Evolutionary conservation across 2,888 invertebrate species (phyloP), one percentile per base, ranked within the genome.

Genomic region (Ganaspis brasiliensis): DNA sequence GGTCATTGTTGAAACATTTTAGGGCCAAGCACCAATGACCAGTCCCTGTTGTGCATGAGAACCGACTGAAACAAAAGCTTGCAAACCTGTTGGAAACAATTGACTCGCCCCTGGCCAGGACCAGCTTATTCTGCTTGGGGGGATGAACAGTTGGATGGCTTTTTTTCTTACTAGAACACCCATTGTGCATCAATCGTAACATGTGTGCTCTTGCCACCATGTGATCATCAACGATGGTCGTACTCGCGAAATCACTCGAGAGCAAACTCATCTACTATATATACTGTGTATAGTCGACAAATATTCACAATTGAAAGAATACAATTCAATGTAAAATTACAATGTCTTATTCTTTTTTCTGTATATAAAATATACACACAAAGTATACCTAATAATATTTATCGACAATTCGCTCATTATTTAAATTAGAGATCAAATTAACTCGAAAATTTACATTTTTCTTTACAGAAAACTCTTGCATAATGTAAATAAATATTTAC

Each of bases 1-100:
- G 88, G 86, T 89, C 87, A 90, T 90, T 90, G 89, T 90, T 89
- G 88, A 88, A 87, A 87, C 79, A 84, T 87, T 88, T 88, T 86
- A 83, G 88, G 89, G 87, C 86, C 84, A 85, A 81, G 84, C 40
- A 24, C 85, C 85, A 89, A 88, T 89, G 89, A 89, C 89, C 89
- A 88, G 89, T 87, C 88, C 31, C 86, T 84, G 81, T 81, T 81
- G 84, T 83, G 86, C 90, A 90, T 89, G 90, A 89, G 90, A 90
- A 90, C 89, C 84, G 85, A 81, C 88, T 90, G 90, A 90, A 90
- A 90, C 90, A 90, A 90, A 88, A 88, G 87, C 83, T 81, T 81
- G 87, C 85, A 90, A 90, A 90, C 90, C 90, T 90, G 90, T 90
- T 90, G 90, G 90, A 90, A 90, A 90, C 90, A 90, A 90, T 90